A percentile compares a stretch with the other conserved stretches of the same genome.
Conservation (phyloP, 1,140 invertebrate species). For the Macrosteles quadrilineatus region DNA sequence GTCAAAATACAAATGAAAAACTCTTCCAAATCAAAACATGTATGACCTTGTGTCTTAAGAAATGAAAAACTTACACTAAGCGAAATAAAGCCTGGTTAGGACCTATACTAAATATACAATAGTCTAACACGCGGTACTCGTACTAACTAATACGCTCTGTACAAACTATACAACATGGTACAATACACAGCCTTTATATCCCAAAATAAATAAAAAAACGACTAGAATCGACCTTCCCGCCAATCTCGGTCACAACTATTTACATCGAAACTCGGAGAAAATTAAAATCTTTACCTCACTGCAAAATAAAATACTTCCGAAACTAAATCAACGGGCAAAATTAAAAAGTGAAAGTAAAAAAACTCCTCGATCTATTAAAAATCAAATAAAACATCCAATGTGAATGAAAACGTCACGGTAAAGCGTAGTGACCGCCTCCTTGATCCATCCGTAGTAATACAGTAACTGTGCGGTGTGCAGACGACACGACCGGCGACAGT, state of each 20-base stretch:
- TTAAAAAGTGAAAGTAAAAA: neutral
- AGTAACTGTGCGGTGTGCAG: constrained; percentile 24
- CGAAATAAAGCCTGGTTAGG: constrained; percentile 16
- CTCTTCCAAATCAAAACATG: constrained; percentile 7
- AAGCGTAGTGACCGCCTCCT: neutral
- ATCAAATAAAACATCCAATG: constrained; percentile 30
- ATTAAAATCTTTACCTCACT: neutral
- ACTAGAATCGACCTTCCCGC: constrained; percentile 25
- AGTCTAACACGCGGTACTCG: neutral
- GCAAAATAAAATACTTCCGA: neutral
- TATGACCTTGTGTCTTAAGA: neutral
- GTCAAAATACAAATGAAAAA: neutral
- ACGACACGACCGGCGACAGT: no score
- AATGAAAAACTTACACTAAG: constrained; percentile 11
- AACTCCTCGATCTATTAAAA: constrained; percentile 13
- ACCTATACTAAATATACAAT: constrained; percentile 6
- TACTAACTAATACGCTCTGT: neutral
- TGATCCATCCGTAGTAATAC: neutral
- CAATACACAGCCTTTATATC: constrained; percentile 35
- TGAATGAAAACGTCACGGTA: constrained; percentile 1
- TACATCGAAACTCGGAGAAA: constrained; percentile 11
- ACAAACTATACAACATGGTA: constrained; percentile 31
- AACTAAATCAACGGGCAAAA: neutral
- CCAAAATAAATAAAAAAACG: constrained; percentile 27
- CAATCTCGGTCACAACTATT: neutral